Evolutionary conservation across 2,888 invertebrate species (phyloP), one percentile per base, ranked within the genome.

Genomic region (Drosophila paranaensis): DNA sequence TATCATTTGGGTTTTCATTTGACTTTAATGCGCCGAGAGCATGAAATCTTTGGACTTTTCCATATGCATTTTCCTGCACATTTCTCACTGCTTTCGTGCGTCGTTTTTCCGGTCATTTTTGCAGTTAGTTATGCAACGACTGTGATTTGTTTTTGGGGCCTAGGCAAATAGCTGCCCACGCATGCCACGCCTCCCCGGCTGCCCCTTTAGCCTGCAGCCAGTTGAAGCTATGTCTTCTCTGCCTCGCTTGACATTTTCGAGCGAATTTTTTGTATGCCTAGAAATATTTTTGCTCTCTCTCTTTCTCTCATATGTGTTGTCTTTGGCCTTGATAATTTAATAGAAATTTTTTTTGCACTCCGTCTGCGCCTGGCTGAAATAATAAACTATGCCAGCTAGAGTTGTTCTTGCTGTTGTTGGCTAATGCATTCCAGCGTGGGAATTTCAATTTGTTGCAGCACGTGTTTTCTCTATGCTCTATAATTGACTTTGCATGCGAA

Each of bases 111-210:
- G 64, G 73, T 68, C 76, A 82, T 74, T 76, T 81, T 68, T 68
- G 74, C 69, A 54, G 40, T 58, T 72, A 79, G 86, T 82, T 86
- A 81, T 88, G 86, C 86, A 83, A 79, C 71, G 74, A 72, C 88
- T 81, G 48, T 81, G 88, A 85, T 85, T 85, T 85, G 81, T 79
- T 45, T 43, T 20, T 27, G 27, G 11, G 6, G 40, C 3, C 25
- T 50, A 45, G 43, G 27, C 62, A 46, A 57, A 35, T 43, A 33
- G 5, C 46, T 39, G 25, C 25, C 35, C 64, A 37, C 43, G 27
- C 53, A 27, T 54, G 39, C n/a, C 50, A 27, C 39, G 27, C 30
- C 9, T n/a, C 20, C 25, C 20, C 20, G 1, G 8, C 13, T 8
- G 13, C 20, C 13, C 10, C 5, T 6, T 56, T 2, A 33, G 45